Evolutionary conservation across 2,797 vertebrate genomes (phyloP).

Genomic region (Rhinella marina): DNA sequence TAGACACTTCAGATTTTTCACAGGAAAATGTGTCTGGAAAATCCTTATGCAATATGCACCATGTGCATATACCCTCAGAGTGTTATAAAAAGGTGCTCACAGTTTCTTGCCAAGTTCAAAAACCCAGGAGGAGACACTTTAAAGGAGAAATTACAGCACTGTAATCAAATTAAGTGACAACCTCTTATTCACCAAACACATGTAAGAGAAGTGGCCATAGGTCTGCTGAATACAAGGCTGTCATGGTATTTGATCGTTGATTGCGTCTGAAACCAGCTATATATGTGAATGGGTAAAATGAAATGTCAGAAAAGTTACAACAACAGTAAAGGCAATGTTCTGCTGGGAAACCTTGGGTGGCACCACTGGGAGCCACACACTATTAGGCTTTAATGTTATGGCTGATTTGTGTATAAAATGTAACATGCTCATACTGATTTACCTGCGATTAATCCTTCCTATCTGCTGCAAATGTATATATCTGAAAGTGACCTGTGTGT

Average conservation of each 20-base stretch:
- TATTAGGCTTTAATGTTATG: slow-evolving; percentile 9
- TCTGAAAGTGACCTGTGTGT: not conserved
- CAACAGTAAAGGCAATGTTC: too few relatives aligned
- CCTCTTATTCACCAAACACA: not conserved
- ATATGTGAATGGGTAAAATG: too few relatives aligned
- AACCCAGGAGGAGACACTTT: not conserved
- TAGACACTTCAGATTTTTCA: too few relatives aligned
- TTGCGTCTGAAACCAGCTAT: too few relatives aligned
- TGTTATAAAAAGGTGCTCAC: not conserved
- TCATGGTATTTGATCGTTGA: not conserved
- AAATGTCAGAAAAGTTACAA: too few relatives aligned
- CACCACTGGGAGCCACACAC: not conserved
- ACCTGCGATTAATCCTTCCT: slow-evolving; percentile 7
- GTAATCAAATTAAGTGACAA: not conserved
- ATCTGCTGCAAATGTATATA: not conserved
- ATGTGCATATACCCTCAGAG: too few relatives aligned
- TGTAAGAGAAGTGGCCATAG: too few relatives aligned
- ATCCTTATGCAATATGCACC: too few relatives aligned
- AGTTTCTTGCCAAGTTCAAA: not conserved
- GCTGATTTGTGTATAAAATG: not conserved
- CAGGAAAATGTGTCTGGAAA: too few relatives aligned
- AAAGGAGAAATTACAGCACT: not conserved
- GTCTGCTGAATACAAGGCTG: not conserved
- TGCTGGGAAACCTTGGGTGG: not conserved
- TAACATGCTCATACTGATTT: not conserved